Evolutionary conservation across 2,113 vertebrate genomes (phyloP).

Genomic region (Catharus fuscescens): DNA sequence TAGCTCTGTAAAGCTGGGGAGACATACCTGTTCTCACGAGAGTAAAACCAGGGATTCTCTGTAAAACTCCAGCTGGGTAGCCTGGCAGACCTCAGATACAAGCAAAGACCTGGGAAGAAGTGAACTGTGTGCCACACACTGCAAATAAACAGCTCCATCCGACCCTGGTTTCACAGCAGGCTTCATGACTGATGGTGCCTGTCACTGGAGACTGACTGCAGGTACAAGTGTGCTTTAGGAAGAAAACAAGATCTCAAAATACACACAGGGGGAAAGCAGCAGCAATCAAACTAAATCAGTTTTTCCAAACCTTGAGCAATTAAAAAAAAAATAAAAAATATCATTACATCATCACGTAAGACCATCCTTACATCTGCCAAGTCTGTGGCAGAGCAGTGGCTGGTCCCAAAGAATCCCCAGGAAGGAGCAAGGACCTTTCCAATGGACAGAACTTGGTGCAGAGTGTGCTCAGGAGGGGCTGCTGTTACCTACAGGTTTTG

Average conservation of each 20-base stretch:
- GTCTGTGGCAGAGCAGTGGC: background rate
- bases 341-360: background rate
- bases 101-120: background rate
- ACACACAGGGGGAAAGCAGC: background rate
- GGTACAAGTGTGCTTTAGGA: background rate
- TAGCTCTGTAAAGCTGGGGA: background rate
- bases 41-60: background rate
- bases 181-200: background rate
- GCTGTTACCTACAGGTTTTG: background rate
- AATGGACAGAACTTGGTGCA: fast-evolving
- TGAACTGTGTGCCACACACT: background rate
- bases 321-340: background rate
- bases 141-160: background rate
- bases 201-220: background rate
- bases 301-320: background rate
- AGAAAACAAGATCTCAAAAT: background rate
- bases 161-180: background rate
- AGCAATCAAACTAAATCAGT: background rate
- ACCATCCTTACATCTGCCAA: background rate
- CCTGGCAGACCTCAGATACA: background rate
- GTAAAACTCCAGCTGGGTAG: background rate
- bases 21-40: background rate
- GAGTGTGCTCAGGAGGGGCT: background rate
- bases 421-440: background rate
- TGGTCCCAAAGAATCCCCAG: background rate